Evolutionary conservation across 2,113 vertebrate species (phyloP).

Genomic region (Zapornia atra): DNA sequence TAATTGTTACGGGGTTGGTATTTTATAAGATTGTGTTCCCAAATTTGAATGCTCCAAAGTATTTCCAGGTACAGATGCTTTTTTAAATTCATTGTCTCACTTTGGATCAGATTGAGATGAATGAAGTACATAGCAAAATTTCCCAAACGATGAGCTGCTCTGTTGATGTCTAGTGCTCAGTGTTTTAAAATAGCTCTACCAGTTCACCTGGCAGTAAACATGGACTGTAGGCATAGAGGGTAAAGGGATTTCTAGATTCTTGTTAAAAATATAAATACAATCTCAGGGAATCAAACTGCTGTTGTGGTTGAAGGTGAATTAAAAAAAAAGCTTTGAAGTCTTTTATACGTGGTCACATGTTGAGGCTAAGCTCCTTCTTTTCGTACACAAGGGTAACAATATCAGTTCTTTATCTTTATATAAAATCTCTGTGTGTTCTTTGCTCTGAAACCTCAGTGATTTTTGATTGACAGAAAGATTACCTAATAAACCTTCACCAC

Average conservation of each 20-base stretch:
- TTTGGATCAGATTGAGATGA: not conserved
- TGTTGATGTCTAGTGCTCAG: not conserved
- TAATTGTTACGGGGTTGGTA: not conserved
- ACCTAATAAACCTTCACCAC: constrained; percentile 79
- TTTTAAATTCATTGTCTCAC: not conserved
- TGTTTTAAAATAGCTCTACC: not conserved
- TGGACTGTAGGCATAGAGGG: not conserved
- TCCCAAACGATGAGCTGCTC: not conserved
- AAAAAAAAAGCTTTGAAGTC: not conserved
- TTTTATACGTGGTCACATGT: not conserved
- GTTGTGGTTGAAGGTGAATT: not conserved
- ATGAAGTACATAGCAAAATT: not conserved
- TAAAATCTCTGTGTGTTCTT: constrained; percentile 44
- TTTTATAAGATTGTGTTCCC: not conserved
- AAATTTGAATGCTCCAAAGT: not conserved
- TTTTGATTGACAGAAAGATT: constrained; percentile 80
- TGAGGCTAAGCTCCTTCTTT: not conserved
- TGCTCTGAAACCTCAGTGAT: constrained; percentile 49
- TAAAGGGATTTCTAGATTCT: constrained; percentile 15
- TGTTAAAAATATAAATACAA: constrained; percentile 31
- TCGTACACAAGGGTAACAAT: not conserved
- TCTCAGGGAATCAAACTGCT: not conserved
- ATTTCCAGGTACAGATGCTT: not conserved
- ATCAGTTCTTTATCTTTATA: constrained; percentile 29
- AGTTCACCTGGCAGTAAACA: not conserved